Evolutionary conservation across 1,140 invertebrate species (phyloP), one percentile per base, ranked within the genome.

Genomic region (Centruroides sculpturatus): DNA sequence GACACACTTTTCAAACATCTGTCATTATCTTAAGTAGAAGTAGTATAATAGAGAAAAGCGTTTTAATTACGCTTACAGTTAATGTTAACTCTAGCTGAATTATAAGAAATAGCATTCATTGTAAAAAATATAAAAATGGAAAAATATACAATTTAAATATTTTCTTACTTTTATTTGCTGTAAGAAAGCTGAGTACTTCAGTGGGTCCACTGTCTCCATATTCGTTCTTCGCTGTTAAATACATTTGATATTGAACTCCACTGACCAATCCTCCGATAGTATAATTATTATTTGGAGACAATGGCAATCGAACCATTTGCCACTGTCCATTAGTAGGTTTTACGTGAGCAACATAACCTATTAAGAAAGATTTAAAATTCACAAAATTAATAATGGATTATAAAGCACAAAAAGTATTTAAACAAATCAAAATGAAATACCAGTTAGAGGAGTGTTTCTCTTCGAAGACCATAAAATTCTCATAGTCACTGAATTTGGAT

Each of bases 191-290:
- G 10, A 60, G 23, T 5, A 64, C 62, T 10, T 64, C 62, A 46
- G 59, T 59, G 13, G 62, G 62, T 55, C 62, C 62, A 46, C 62
- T 64, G 35, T 64, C 62, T 34, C 62, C 62, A 47, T 58, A 60
- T 12, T 41, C 53, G 35, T 64, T 64, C 35, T 55, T 57, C 7
- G 62, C 62, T 3, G 62, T 64, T 3, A 64, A 55, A 34, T 64
- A 64, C 5, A 64, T n/a, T 12, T 60, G 59, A 36, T 64, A 64
- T 12, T 64, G 56, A 5, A 47, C 59, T 7, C 62, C 59, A 11
- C 59, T 7, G 5, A 55, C 9, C 47, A 64, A 46, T n/a, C 62
- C 62, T 13, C 62, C 62, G 0, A 64, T 56, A 50, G 56, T 58
- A 13, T 64, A 60, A 7, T 57, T 56, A 3, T 35, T 60, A n/a